Base-by-base conservation (phyloP, 2,888 invertebrate species). In the Conchocele bisecta region DNA sequence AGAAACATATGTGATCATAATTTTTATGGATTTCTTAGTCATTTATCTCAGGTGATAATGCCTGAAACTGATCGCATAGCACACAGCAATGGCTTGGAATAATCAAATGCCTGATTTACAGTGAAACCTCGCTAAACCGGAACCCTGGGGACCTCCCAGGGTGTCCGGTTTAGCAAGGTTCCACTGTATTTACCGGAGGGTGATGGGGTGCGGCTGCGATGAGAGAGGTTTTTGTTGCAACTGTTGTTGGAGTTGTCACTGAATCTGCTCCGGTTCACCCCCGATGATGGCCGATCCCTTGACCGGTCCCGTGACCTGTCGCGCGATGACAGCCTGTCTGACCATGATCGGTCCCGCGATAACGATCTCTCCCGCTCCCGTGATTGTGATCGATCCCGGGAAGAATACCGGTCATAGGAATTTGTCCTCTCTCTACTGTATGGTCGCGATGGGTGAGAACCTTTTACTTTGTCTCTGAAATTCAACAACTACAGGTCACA, bases 141-240 rank as follows among this genome's bases (percentile, higher is more conserved):
- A n/a, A n/a, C n/a, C n/a, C n/a, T n/a, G n/a, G n/a, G n/a, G n/a
- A n/a, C n/a, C n/a, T n/a, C n/a, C n/a, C n/a, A n/a, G n/a, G n/a
- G n/a, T n/a, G n/a, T n/a, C n/a, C n/a, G n/a, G n/a, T n/a, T n/a
- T n/a, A n/a, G n/a, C n/a, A n/a, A n/a, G n/a, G n/a, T n/a, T n/a
- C n/a, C n/a, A n/a, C n/a, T n/a, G n/a, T n/a, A 4, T 48, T 50
- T 54, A 84, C 86, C 85, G 73, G 86, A 81, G 1, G 81, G 81
- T 17, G 81, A 83, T 11, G 87, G 87, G 22, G 83, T 81, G 7
- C 85, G 74, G 68, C 84, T 86, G 42, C 75, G 73, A 37, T 75
- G 70, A 22, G 71, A 59, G 53, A 59, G 71, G 48, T 68, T 79
- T 60, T 77, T 79, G 48, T 79, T 80, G 51, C 69, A 73, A 48